phyloP scores from a whole-genome alignment of 2,888 invertebrate species.

The Leptinotarsa juncta region DNA sequence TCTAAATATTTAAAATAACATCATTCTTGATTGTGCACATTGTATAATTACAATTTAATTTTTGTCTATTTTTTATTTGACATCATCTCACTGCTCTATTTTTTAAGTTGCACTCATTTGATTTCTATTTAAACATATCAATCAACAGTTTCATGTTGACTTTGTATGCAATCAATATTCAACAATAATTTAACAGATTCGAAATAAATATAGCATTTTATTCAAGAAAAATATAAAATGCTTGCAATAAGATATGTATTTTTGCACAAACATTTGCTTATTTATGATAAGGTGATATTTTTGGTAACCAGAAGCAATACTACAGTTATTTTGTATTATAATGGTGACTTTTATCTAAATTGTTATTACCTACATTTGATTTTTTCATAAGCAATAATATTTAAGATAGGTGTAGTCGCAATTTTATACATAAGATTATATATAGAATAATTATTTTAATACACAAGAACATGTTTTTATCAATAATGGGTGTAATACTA shows the following conservation, averaged over 20 bases:
- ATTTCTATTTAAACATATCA: constrained; percentile 31
- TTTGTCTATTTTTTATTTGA: too few relatives aligned
- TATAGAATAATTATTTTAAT: constrained; percentile 50
- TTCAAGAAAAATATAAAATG: constrained; percentile 46
- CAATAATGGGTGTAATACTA: constrained; percentile 16
- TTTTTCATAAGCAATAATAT: constrained; percentile 59
- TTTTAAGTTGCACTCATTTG: neutral
- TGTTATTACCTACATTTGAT: constrained; percentile 50
- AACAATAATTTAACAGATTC: constrained; percentile 23
- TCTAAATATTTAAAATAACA: too few relatives aligned
- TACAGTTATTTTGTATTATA: constrained; percentile 56
- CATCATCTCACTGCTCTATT: neutral
- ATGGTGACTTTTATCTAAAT: constrained; percentile 48
- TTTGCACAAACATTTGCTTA: constrained; percentile 62
- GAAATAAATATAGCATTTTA: constrained; percentile 40
- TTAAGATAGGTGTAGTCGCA: constrained; percentile 51
- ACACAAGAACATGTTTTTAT: constrained; percentile 23
- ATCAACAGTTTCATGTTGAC: constrained; percentile 42
- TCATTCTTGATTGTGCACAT: too few relatives aligned
- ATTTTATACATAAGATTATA: constrained; percentile 48
- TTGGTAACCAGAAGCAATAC: constrained; percentile 67
- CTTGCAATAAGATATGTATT: constrained; percentile 64
- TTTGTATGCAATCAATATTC: constrained; percentile 20
- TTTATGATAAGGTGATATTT: constrained; percentile 64
- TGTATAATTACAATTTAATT: too few relatives aligned